Evolutionary conservation across 2,797 vertebrate species (phyloP).

Genomic region (Onychomys leucogaster): DNA sequence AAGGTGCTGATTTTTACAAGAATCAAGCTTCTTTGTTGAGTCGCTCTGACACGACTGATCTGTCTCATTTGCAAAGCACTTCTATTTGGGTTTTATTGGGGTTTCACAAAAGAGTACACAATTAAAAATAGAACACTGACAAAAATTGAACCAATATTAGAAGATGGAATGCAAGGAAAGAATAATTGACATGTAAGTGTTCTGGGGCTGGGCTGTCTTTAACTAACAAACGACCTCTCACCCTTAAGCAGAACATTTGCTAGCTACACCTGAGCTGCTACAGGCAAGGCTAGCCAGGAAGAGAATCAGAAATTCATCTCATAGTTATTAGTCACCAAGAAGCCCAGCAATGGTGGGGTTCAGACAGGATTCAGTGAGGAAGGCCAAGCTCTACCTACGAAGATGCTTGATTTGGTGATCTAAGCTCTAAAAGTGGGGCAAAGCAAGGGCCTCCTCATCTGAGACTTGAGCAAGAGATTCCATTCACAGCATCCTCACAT

Average conservation of each 20-base stretch:
- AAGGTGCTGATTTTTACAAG: conserved; percentile 43
- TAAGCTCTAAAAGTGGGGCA: neutral
- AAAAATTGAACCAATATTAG: neutral
- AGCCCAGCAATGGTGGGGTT: neutral
- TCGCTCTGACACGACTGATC: conserved; percentile 45
- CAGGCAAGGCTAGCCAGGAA: neutral
- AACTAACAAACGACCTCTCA: neutral
- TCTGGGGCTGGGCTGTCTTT: neutral
- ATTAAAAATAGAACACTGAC: conserved; percentile 67
- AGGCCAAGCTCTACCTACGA: neutral
- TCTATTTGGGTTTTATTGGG: conserved; percentile 64
- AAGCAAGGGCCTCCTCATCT: neutral
- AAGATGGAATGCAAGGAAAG: neutral
- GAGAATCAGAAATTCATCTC: neutral
- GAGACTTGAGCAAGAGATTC: neutral
- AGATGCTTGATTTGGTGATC: neutral
- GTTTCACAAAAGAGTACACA: conserved; percentile 42
- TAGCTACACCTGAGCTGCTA: neutral
- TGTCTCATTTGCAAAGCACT: conserved; percentile 61
- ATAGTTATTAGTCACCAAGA: neutral
- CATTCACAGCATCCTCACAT: neutral
- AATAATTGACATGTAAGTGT: neutral
- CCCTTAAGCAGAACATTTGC: neutral
- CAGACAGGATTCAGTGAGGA: neutral
- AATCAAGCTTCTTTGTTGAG: conserved; percentile 24